Percentiles rank a stretch among this genome's conserved stretches.
Conservation (phyloP, 2,888 invertebrate genomes). For the Leptopilina drosophilae region DNA sequence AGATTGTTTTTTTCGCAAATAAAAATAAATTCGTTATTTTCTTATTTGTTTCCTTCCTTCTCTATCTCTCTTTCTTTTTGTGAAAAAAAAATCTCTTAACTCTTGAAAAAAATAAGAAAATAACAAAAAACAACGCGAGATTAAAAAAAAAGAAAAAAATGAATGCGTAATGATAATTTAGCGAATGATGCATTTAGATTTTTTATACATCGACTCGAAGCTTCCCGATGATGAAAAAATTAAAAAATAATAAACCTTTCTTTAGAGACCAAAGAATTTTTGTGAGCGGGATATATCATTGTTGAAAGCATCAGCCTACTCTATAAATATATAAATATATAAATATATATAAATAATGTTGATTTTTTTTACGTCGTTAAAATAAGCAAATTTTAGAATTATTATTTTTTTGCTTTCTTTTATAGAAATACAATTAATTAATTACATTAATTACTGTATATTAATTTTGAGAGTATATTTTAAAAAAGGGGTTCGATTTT, state of each 20-base stretch:
- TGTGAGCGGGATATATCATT: conserved; percentile 20
- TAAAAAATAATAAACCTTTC: conserved; percentile 16
- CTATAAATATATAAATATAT: background rate
- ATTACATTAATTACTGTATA: background rate
- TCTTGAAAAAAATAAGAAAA: background rate
- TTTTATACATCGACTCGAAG: conserved; percentile 39
- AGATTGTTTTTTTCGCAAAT: background rate
- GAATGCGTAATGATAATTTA: conserved; percentile 30
- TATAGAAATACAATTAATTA: background rate
- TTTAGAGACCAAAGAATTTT: conserved; percentile 28
- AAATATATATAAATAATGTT: conserved; percentile 4
- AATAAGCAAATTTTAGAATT: conserved; percentile 5
- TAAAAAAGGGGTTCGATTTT: conserved; percentile 12
- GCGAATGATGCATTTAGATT: conserved; percentile 39
- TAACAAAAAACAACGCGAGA: background rate
- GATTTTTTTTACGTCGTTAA: conserved; percentile 9
- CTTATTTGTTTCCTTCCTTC: background rate
- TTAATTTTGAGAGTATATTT: conserved; percentile 30
- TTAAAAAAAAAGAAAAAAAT: background rate
- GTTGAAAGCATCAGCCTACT: conserved; percentile 28
- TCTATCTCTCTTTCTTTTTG: background rate
- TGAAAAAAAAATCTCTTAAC: background rate
- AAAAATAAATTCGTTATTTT: background rate
- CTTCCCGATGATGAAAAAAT: background rate
- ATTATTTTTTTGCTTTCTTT: background rate